Base-by-base conservation (phyloP, 1,140 invertebrate species). In the Philotrypesis tridentata region DNA sequence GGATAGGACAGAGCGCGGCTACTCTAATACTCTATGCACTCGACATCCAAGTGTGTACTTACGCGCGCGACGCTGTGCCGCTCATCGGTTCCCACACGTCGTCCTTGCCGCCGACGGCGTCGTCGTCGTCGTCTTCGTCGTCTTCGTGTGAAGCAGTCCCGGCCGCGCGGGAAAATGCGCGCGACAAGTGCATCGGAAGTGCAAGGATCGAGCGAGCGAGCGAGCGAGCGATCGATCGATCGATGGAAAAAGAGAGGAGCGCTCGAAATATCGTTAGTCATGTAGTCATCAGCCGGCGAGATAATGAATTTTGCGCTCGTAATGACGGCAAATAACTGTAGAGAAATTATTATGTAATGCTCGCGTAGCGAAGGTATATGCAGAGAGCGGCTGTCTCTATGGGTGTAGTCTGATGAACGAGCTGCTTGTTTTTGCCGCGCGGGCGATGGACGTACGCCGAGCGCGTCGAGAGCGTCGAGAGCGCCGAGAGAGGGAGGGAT, bases 131-230 rank as follows among this genome's bases (percentile, higher is more conserved):
- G n/a, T n/a, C n/a, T n/a, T n/a, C 60, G 17, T 65, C 63, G 71
- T 40, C 12, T 43, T 63, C 78, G 78, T 80, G 78, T 80, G 78
- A 80, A 73, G 73, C 63, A 43, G 60, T 21, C 65, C 23, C 23
- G n/a, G n/a, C n/a, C n/a, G 68, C 21, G n/a, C 78, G 33, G 76
- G 67, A 79, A 80, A 73, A 73, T 40, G 31, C 27, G 31, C 27
- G 60, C 78, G 70, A 80, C 78, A 80, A 80, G 78, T 83, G 74
- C n/a, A 80, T 85, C 73, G 82, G 82, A 82, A 83, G 80, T 74
- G 27, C 71, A 65, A 63, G 37, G 77, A 55, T 55, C 21, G 17
- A 43, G 23, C 68, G 68, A 71, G 25, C 68, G 37, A 43, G 25
- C 17, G 40, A 21, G n/a, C n/a, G n/a, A 33, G 2, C 33, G 17